phyloP scores from a whole-genome alignment of 2,888 invertebrate species.

The Acrobasis repandana region DNA sequence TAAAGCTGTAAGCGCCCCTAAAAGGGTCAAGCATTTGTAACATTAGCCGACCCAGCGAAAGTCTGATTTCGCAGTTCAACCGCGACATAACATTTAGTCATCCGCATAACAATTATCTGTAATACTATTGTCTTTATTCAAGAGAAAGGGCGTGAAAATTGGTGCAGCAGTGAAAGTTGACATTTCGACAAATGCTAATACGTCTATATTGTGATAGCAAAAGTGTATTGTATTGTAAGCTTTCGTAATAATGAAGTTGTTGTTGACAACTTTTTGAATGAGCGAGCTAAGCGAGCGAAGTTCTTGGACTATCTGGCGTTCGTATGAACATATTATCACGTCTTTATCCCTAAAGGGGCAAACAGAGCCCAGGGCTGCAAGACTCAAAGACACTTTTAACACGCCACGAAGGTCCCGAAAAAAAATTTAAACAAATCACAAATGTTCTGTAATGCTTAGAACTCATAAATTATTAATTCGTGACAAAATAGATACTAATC shows the following conservation, averaged over 20 bases:
- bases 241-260: background rate
- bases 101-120: slow-evolving; percentile 58
- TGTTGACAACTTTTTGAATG: slow-evolving; percentile 1
- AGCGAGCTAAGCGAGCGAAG: background rate
- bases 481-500: slow-evolving; percentile 7
- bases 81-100: slow-evolving; percentile 59
- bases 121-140: slow-evolving; percentile 70
- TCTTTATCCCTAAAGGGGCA: too few relatives aligned
- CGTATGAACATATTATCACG: too few relatives aligned
- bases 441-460: background rate
- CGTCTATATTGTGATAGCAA: slow-evolving; percentile 42
- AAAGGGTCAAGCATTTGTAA: background rate
- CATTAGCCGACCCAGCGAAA: slow-evolving; percentile 10
- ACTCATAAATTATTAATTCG: slow-evolving; percentile 11
- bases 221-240: slow-evolving; percentile 36
- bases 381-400: too few relatives aligned
- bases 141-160: slow-evolving; percentile 63
- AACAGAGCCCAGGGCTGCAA: too few relatives aligned
- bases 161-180: slow-evolving; percentile 55
- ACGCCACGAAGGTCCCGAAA: too few relatives aligned
- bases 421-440: too few relatives aligned
- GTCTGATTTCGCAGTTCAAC: slow-evolving; percentile 34
- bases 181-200: slow-evolving; percentile 19
- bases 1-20: too few relatives aligned
- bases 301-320: background rate